Conservation (phyloP, 1,140 invertebrate genomes). For the Nephila pilipes region DNA sequence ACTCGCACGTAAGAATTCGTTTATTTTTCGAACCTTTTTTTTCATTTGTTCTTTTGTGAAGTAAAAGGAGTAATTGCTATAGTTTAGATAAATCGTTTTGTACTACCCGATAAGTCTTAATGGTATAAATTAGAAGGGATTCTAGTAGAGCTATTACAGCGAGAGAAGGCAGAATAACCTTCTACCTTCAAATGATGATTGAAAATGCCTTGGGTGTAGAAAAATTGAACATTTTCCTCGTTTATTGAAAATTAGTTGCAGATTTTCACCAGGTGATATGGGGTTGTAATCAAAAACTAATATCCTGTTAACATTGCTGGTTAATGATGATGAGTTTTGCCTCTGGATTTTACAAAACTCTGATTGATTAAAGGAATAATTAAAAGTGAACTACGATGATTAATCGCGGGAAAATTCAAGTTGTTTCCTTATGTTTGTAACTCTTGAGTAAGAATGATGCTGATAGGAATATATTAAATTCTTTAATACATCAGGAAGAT, state of each 20-base stretch:
- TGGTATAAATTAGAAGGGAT: slow-evolving; percentile 26
- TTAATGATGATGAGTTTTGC: slow-evolving; percentile 25
- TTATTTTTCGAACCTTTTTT: neutral
- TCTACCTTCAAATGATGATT: slow-evolving; percentile 15
- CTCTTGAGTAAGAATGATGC: too few relatives aligned
- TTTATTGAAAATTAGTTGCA: neutral
- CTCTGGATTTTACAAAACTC: slow-evolving; percentile 19
- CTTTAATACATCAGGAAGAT: too few relatives aligned
- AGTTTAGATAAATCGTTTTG: slow-evolving; percentile 37
- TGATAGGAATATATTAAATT: too few relatives aligned
- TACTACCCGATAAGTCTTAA: slow-evolving; percentile 1
- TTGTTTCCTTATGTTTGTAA: neutral
- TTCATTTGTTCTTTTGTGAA: neutral
- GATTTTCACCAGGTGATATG: slow-evolving; percentile 3
- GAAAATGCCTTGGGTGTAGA: neutral
- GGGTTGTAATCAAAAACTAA: slow-evolving; percentile 18
- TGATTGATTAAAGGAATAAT: slow-evolving; percentile 11
- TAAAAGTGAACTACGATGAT: neutral
- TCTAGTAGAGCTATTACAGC: neutral
- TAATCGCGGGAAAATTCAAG: neutral
- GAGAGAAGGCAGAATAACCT: neutral
- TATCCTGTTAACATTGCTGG: slow-evolving; percentile 18
- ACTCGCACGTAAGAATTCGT: neutral
- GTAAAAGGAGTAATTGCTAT: neutral
- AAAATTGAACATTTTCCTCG: neutral